These are phyloP conservation scores for Eutolmus rufibarbis DNA, from an alignment of 2,888 invertebrate genomes.

Conservation along the genomic window DNA sequence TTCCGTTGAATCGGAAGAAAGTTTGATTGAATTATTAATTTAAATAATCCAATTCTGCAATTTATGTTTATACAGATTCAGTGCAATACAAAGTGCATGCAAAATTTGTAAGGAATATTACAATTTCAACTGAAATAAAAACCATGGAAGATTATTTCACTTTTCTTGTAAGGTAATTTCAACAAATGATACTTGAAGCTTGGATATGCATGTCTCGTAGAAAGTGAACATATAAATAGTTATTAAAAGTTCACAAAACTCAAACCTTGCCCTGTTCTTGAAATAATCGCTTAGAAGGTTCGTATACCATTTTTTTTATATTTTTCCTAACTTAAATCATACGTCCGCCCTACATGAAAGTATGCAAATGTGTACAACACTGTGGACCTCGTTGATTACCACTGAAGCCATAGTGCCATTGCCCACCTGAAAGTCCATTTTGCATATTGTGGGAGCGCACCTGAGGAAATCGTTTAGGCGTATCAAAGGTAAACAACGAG, in stretches of 20 bases:
- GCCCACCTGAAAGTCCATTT: neutral
- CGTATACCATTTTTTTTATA: neutral
- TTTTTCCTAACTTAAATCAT: neutral
- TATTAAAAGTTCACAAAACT: neutral
- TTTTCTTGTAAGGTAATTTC: neutral
- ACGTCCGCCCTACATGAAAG: neutral
- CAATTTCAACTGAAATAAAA: too few relatives aligned
- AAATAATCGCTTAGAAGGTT: neutral
- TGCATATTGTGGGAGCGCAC: neutral
- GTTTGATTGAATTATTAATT: too few relatives aligned
- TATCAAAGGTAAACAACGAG: slow-evolving; percentile 42
- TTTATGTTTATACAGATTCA: too few relatives aligned
- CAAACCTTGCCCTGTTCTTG: neutral
- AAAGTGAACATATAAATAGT: neutral
- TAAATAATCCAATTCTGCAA: too few relatives aligned
- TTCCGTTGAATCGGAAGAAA: neutral
- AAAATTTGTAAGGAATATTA: too few relatives aligned
- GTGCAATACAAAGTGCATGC: too few relatives aligned
- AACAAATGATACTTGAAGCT: neutral
- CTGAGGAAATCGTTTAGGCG: neutral
- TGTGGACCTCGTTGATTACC: neutral
- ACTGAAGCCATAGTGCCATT: neutral
- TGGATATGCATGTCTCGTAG: neutral
- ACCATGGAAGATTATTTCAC: neutral
- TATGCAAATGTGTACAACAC: neutral